Conservation (phyloP, 2,888 invertebrate genomes). For the Andrena chrysosceles region DNA sequence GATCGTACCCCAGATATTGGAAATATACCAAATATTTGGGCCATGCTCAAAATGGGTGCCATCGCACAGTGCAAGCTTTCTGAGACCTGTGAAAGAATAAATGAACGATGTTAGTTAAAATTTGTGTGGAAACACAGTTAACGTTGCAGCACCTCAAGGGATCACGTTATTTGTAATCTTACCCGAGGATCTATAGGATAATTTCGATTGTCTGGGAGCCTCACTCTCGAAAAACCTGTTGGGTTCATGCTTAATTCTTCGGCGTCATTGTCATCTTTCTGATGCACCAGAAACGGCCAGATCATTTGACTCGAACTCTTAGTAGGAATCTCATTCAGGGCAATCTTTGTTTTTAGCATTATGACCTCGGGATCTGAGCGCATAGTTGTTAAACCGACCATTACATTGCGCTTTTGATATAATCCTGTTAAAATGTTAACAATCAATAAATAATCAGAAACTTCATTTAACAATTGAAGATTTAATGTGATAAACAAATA, state of each 20-base stretch:
- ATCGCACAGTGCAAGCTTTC: slow-evolving; percentile 81
- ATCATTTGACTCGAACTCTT: slow-evolving; percentile 21
- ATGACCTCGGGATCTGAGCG: slow-evolving; percentile 5
- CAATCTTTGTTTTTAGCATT: slow-evolving; percentile 45
- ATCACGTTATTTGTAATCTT: too few relatives aligned
- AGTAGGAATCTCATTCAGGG: slow-evolving; percentile 15
- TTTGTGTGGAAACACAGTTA: neutral
- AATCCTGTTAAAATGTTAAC: slow-evolving; percentile 9
- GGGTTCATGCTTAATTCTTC: slow-evolving; percentile 10
- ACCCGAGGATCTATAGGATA: neutral
- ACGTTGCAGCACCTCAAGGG: too few relatives aligned
- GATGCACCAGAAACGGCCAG: slow-evolving; percentile 38
- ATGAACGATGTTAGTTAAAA: neutral
- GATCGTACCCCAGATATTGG: slow-evolving; percentile 77
- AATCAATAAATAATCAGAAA: too few relatives aligned
- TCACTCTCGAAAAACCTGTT: neutral
- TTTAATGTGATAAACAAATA: too few relatives aligned
- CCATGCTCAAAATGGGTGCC: slow-evolving; percentile 74
- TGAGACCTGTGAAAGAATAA: slow-evolving; percentile 68
- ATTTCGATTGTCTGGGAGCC: neutral
- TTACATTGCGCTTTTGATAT: slow-evolving; percentile 5
- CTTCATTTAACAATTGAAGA: too few relatives aligned
- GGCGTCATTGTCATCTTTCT: neutral
- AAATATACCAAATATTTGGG: slow-evolving; percentile 82
- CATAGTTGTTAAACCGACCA: neutral